Evolutionary conservation across 2,888 invertebrate species (phyloP).

Genomic region (Myathropa florea): DNA sequence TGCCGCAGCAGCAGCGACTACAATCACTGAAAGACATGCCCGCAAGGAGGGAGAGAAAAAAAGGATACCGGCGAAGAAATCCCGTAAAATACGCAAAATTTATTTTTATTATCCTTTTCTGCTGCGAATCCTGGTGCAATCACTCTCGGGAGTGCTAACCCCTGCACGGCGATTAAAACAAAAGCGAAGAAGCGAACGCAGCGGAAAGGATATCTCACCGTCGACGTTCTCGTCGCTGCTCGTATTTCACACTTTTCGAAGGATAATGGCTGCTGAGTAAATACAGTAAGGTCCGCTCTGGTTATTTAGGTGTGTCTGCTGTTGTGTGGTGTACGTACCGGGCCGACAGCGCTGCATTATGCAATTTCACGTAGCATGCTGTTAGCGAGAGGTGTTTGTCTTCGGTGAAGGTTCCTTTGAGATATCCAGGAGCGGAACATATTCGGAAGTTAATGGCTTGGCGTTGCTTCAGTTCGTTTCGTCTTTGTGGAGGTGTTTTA

Average conservation of each 20-base stretch:
- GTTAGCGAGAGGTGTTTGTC: constrained; percentile 36
- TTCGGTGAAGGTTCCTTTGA: constrained; percentile 19
- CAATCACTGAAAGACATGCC: background rate
- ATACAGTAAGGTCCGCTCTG: constrained; percentile 44
- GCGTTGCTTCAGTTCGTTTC: no score
- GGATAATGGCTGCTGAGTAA: constrained; percentile 53
- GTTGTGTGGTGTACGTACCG: no score
- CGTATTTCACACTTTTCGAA: constrained; percentile 64
- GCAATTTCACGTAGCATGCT: constrained; percentile 40
- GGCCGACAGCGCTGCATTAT: constrained; percentile 62
- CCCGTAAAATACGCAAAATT: constrained; percentile 64
- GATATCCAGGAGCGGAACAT: constrained; percentile 11
- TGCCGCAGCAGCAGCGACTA: background rate
- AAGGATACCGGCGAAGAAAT: background rate
- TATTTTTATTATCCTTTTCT: constrained; percentile 60
- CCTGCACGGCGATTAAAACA: constrained; percentile 51
- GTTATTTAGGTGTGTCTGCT: constrained; percentile 43
- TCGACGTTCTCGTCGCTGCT: background rate
- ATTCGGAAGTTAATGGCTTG: constrained; percentile 63
- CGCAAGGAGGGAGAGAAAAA: background rate
- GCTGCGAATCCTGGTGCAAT: constrained; percentile 21
- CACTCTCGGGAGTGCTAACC: constrained; percentile 30
- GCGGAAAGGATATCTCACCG: constrained; percentile 15
- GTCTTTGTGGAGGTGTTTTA: no score
- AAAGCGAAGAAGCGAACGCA: constrained; percentile 14